These are phyloP conservation scores for Drosophila colorata DNA, from an alignment of 2,888 invertebrate species.

Conservation along the genomic window DNA sequence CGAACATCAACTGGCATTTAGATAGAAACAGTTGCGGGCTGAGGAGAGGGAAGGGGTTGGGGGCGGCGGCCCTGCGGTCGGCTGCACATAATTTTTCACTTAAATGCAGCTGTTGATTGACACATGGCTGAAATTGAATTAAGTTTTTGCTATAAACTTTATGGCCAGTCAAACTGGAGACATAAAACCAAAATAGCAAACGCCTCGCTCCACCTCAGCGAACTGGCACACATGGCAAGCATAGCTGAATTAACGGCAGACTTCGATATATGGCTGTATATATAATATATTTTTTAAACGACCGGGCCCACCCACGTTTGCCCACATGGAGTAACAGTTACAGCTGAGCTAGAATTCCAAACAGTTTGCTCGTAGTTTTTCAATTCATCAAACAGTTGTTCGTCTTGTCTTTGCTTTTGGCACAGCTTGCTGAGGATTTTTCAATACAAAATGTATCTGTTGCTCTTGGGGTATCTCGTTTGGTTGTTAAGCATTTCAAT, in stretches of 20 bases:
- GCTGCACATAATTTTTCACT: slow-evolving; percentile 72
- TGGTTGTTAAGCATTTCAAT: slow-evolving; percentile 27
- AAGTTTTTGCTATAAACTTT: slow-evolving; percentile 59
- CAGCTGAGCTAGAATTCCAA: not conserved
- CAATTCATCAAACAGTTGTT: slow-evolving; percentile 14
- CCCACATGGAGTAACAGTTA: not conserved
- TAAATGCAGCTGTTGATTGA: slow-evolving; percentile 76
- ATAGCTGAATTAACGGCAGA: slow-evolving; percentile 29
- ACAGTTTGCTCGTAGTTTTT: slow-evolving; percentile 4
- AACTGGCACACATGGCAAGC: slow-evolving; percentile 20
- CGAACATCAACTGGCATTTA: slow-evolving; percentile 30
- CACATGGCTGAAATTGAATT: slow-evolving; percentile 73
- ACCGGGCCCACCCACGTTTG: slow-evolving; percentile 25
- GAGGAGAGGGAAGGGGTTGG: not conserved
- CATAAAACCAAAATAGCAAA: slow-evolving; percentile 52
- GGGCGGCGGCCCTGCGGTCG: slow-evolving; percentile 18
- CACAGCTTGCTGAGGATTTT: slow-evolving; percentile 4
- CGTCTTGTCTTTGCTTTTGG: not conserved
- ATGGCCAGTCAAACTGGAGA: slow-evolving; percentile 56
- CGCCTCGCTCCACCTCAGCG: slow-evolving; percentile 21
- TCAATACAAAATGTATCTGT: slow-evolving; percentile 19
- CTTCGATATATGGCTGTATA: slow-evolving; percentile 15
- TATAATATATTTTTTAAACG: not conserved
- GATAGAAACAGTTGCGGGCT: not conserved
- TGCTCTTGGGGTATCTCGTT: not conserved